Conservation (phyloP, 92 coral and sea anemone genomes). For the Parazoanthus atlanticus region DNA sequence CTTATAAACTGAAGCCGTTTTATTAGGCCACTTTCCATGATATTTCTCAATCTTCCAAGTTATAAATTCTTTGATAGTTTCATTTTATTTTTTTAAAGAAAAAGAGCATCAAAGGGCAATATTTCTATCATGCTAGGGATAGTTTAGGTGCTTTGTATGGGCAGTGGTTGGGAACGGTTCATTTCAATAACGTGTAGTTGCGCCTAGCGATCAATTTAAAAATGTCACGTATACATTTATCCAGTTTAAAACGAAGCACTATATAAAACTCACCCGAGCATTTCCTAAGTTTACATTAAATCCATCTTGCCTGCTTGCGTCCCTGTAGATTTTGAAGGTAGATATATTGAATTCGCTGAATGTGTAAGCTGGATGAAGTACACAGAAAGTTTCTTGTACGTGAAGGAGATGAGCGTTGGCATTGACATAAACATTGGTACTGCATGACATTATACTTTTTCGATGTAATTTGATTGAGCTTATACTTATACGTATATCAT, state of each 20-base stretch:
- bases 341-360: neutral
- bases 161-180: no score
- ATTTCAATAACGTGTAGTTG: neutral
- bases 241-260: neutral
- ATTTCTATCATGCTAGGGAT: neutral
- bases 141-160: no score
- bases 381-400: neutral
- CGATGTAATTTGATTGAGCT: neutral
- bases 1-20: no score
- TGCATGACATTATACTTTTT: neutral
- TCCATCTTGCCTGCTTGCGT: slow-evolving; percentile 2
- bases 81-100: no score
- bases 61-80: no score
- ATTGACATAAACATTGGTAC: neutral
- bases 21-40: no score
- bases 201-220: neutral
- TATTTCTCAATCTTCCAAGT: no score
- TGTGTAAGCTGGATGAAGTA: neutral
- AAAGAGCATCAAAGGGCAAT: neutral
- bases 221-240: neutral
- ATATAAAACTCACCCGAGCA: neutral
- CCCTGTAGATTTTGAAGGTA: neutral
- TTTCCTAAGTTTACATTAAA: slow-evolving; percentile 11
- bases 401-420: neutral
- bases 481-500: neutral